phyloP scores from a whole-genome alignment of 1,140 invertebrate genomes.

The Drosophila pachea region DNA sequence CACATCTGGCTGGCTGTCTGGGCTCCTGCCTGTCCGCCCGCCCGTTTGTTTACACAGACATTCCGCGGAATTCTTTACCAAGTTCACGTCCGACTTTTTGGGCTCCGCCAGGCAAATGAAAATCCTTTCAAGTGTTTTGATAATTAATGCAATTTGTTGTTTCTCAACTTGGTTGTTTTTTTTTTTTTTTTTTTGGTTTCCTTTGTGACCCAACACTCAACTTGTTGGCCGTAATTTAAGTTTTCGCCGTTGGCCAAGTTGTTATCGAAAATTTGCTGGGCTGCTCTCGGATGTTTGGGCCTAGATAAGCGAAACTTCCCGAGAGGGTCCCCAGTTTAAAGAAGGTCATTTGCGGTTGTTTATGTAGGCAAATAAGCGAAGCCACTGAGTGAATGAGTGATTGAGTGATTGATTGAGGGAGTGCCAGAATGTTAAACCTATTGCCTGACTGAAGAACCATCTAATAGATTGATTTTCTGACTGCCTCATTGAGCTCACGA shows the following conservation, averaged over 20 bases:
- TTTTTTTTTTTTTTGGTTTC: neutral
- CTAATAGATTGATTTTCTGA: neutral
- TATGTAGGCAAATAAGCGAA: neutral
- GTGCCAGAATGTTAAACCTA: neutral
- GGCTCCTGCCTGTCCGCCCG: neutral
- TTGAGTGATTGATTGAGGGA: neutral
- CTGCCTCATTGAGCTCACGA: neutral
- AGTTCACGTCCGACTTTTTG: constrained; percentile 29
- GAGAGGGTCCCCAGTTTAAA: neutral
- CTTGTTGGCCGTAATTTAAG: neutral
- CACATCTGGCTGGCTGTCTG: neutral
- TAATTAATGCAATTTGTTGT: constrained; percentile 73
- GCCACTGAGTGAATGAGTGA: neutral
- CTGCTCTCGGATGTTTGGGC: neutral
- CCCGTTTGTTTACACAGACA: constrained; percentile 60
- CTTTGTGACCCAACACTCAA: neutral
- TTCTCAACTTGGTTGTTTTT: constrained; percentile 34
- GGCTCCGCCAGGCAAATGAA: constrained; percentile 33
- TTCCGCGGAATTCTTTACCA: constrained; percentile 48
- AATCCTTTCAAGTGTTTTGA: constrained; percentile 66
- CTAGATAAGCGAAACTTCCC: too few species aligned
- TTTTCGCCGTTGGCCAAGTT: constrained; percentile 17
- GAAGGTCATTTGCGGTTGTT: neutral
- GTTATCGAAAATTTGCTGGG: neutral
- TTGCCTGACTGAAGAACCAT: neutral